Evolutionary conservation across 2,888 invertebrate genomes (phyloP).

Genomic region (Mantis religiosa): DNA sequence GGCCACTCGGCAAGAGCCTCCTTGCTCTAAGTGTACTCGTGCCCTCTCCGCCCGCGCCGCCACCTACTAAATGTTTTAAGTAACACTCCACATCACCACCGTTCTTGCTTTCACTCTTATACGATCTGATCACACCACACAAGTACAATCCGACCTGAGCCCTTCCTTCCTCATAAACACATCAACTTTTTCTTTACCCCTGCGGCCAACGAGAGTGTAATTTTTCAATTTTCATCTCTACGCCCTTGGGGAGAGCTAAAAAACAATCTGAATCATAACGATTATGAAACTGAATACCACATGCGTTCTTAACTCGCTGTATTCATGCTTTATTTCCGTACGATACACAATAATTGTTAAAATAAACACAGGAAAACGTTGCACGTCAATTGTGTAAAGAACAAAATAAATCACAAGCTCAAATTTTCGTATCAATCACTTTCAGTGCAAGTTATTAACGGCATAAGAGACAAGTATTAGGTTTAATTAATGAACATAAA

Average conservation of each 20-base stretch:
- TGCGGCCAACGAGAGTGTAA: neutral
- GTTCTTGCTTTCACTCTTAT: neutral
- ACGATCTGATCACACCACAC: neutral
- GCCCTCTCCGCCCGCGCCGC: neutral
- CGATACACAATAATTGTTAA: too few species aligned
- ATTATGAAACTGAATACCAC: too few species aligned
- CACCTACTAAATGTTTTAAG: constrained; percentile 18
- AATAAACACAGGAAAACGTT: too few species aligned
- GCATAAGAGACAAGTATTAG: too few species aligned
- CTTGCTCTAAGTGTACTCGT: neutral
- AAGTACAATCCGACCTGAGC: neutral
- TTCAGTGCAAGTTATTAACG: too few species aligned
- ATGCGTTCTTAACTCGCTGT: too few species aligned
- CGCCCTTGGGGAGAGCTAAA: neutral
- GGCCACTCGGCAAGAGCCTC: neutral
- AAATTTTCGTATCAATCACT: too few species aligned
- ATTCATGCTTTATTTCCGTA: too few species aligned
- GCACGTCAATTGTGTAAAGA: too few species aligned
- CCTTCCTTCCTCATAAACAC: neutral
- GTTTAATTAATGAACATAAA: too few species aligned
- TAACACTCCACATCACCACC: constrained; percentile 1
- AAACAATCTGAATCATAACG: too few species aligned
- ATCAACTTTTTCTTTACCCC: neutral
- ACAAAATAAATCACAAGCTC: too few species aligned
- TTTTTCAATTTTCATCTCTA: neutral